Base-by-base conservation (phyloP, 2,113 vertebrate species). In the Grammomys dolichurus region DNA sequence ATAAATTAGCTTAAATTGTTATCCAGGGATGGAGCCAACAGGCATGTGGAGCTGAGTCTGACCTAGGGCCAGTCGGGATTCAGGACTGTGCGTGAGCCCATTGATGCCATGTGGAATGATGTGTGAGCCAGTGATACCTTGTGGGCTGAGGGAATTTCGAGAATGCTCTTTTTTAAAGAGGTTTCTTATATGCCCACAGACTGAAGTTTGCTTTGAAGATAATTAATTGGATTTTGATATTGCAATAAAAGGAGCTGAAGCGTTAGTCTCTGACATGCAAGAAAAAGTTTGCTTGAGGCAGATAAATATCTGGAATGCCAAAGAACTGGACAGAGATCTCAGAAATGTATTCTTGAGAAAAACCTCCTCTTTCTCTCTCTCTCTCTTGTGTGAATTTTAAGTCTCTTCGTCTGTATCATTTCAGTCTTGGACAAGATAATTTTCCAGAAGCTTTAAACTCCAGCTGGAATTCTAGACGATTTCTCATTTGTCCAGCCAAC, bases 131-230 rank as follows among this genome's bases (percentile, higher is more conserved):
- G 46, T 13, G 7, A n/a, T 51, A 16, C 33, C 46, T 87, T 87
- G 67, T 87, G 3, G 3, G 19, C 33, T 72, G 33, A 70, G 22
- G 33, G 48, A 70, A 54, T 87, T 87, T 80, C 43, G 84, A 78
- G n/a, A 65, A 43, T 20, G 26, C n/a, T 96, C 1, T 20, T 72
- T 40, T 90, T 51, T 51, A 11, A 11, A 70, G 58, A 40, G 60
- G 17, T 93, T 77, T 96, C 67, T 88, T 92, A 65, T 14, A 63
- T 72, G 88, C 88, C 22, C 13, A 65, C 31, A 24, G n/a, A 58
- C 24, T 91, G 28, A 24, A 73, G 22, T 24, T 56, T 7, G 36
- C 88, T 86, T 96, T 69, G 67, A 95, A 96, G 36, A 51, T 36
- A 33, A 60, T 88, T 58, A n/a, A 54, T 26, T 93, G 51, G 51